Conservation (phyloP, 2,113 vertebrate genomes). For the Oryzias woworae region DNA sequence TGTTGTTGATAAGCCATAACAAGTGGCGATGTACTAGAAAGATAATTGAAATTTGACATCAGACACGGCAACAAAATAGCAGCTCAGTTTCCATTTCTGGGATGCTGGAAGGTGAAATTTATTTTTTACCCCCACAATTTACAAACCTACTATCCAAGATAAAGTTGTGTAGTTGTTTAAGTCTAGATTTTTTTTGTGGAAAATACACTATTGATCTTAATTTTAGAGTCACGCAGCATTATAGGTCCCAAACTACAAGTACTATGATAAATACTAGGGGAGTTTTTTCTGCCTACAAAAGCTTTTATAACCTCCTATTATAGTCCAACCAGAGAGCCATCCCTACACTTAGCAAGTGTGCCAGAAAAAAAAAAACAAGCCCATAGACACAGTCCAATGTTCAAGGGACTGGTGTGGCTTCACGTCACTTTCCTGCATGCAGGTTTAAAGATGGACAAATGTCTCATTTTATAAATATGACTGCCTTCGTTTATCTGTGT, state of each 20-base stretch:
- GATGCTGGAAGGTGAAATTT: neutral
- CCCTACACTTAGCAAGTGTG: no score
- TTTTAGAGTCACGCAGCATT: conserved; percentile 30
- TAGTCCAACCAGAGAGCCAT: no score
- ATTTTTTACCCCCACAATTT: neutral
- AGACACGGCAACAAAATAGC: neutral
- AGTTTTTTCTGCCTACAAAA: no score
- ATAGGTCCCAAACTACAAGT: neutral
- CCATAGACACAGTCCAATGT: neutral
- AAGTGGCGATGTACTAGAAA: conserved; percentile 7
- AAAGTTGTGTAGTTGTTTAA: neutral
- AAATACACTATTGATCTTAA: neutral
- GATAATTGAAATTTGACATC: conserved; percentile 21
- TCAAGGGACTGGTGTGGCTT: neutral
- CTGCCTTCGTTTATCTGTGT: no score
- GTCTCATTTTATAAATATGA: no score
- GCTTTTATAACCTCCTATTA: no score
- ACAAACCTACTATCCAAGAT: conserved; percentile 3
- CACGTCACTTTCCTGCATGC: neutral
- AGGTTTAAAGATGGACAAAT: neutral
- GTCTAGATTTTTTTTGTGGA: no score
- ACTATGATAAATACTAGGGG: neutral
- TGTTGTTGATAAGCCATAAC: conserved; percentile 6
- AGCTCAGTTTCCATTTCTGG: neutral
- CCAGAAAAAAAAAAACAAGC: no score